These are phyloP conservation scores for Melanotaenia maccullochi DNA, from an alignment of 2,797 vertebrate species.

Conservation along the genomic window DNA sequence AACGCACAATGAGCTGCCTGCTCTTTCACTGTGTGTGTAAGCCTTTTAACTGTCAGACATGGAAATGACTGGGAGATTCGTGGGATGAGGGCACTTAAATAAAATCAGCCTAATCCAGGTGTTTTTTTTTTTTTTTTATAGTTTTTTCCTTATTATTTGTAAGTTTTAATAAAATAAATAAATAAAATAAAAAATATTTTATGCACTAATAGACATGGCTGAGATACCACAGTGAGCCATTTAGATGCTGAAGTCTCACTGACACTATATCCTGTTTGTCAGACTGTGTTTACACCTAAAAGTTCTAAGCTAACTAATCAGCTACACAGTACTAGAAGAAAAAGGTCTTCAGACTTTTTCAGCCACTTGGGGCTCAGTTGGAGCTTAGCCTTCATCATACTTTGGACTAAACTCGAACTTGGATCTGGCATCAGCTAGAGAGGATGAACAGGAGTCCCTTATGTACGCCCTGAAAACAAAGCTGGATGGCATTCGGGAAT, in stretches of 20 bases:
- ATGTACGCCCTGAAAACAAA: constrained; percentile 31
- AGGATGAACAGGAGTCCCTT: constrained; percentile 34
- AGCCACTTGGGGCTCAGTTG: constrained; percentile 31
- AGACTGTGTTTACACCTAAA: constrained; percentile 11
- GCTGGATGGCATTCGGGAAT: constrained; percentile 3
- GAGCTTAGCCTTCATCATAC: constrained; percentile 34
- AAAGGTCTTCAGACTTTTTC: constrained; percentile 19
- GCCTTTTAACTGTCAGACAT: constrained; percentile 80
- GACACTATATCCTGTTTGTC: neutral
- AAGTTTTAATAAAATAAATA: constrained; percentile 20
- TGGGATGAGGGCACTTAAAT: constrained; percentile 16
- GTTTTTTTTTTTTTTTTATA: constrained; percentile 24
- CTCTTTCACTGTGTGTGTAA: constrained; percentile 72
- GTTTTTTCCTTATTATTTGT: constrained; percentile 9
- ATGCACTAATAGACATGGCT: neutral
- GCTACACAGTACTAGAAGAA: constrained; percentile 17
- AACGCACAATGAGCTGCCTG: constrained; percentile 81
- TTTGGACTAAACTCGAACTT: constrained; percentile 32
- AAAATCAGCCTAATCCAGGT: constrained; percentile 58
- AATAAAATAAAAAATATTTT: constrained; percentile 2
- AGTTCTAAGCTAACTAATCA: constrained; percentile 19
- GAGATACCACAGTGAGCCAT: neutral
- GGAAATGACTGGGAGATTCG: constrained; percentile 59
- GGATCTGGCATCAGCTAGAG: constrained; percentile 44
- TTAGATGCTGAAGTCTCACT: neutral